phyloP scores from a whole-genome alignment of 2,797 vertebrate genomes.

The Varecia variegata region DNA sequence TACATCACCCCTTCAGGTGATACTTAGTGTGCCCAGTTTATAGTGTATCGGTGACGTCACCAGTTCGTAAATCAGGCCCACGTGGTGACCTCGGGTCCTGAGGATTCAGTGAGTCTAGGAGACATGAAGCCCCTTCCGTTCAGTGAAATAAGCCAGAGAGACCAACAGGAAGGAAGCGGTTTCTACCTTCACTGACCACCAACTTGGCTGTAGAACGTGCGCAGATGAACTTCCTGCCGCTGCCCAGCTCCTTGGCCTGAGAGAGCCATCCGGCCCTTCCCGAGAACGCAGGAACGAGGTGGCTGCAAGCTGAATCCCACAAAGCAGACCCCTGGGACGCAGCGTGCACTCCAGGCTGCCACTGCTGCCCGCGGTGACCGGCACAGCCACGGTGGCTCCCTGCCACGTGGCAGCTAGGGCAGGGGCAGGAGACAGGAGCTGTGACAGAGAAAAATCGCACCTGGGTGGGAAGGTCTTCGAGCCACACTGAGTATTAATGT shows the following conservation, averaged over 20 bases:
- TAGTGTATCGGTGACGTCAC: neutral
- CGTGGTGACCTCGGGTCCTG: neutral
- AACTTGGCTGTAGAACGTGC: neutral
- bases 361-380: fast-evolving
- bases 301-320: neutral
- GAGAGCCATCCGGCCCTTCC: neutral
- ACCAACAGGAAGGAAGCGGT: neutral
- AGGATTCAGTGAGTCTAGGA: neutral
- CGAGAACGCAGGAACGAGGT: neutral
- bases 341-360: fast-evolving
- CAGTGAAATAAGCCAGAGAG: neutral
- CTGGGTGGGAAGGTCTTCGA: neutral
- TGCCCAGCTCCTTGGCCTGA: neutral
- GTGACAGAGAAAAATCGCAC: neutral
- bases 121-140: neutral
- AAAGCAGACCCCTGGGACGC: neutral
- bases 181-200: neutral
- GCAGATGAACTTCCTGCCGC: neutral
- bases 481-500: neutral
- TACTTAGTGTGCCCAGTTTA: neutral
- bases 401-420: neutral
- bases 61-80: neutral
- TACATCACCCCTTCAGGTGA: neutral
- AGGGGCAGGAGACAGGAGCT: neutral
- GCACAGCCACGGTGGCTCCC: neutral